Evolutionary conservation across 2,113 vertebrate genomes (phyloP), one percentile per base, ranked within the genome.

Genomic region (Telmatochromis brachygnathus): DNA sequence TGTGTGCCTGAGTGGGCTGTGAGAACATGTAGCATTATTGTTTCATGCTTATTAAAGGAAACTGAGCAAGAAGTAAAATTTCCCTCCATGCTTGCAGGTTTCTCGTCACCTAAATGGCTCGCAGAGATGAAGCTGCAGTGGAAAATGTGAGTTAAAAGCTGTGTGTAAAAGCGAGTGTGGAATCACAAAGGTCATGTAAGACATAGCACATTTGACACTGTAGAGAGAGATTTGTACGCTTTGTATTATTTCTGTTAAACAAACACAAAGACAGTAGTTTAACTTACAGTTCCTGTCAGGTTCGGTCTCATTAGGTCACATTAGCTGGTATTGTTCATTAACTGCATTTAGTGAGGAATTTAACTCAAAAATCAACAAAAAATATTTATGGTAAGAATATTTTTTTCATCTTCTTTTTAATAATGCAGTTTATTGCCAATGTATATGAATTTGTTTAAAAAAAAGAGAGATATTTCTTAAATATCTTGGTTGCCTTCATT

Each of bases 101-200:
- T 85, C 55, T 87, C 6, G 19, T 56, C 58, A 45, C 11, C 14
- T 26, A 33, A 83, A 10, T 1, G 6, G 13, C 6, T 21, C 35
- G 15, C 47, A 83, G 6, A 54, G 5, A 6, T 42, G 79, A 65
- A 77, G 47, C 53, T 84, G 5, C 75, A n/a, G 84, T 92, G 93
- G 91, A 92, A 91, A 90, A 65, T 93, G 6, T 91, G 90, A 91
- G 77, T 81, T 54, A 17, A 30, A 62, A 17, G 14, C 14, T 17
- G 81, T 37, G 42, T 9, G 84, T 73, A 28, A 49, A 54, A 12
- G 75, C 84, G 70, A 2, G 42, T 8, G 70, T 77, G 45, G 45
- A 77, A n/a, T 51, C 26, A 77, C 73, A 68, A 83, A 87, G 82
- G 79, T 89, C 79, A 60, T 56, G 8, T 51, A 33, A 33, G 56